A percentile compares a stretch with the other conserved stretches of the same genome.
phyloP scores from a whole-genome alignment of 2,888 invertebrate genomes.

The Acleris laterana region DNA sequence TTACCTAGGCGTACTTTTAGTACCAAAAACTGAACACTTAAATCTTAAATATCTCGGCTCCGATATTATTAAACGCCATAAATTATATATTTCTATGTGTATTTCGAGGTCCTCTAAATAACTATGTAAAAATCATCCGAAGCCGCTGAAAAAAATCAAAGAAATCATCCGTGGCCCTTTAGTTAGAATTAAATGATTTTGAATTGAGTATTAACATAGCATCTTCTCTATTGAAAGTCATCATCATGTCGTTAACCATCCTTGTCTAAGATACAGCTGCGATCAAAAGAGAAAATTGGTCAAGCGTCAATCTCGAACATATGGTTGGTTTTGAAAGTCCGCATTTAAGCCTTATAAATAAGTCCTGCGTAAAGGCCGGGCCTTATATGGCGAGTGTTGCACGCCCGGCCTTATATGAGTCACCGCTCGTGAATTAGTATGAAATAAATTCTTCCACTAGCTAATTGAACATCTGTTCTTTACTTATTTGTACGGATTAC shows the following conservation, averaged over 20 bases:
- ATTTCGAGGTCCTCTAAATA: no score
- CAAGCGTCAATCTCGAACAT: conserved; percentile 77
- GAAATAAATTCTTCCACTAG: conserved; percentile 66
- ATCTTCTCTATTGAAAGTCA: background rate
- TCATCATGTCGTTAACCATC: no score
- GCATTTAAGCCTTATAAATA: conserved; percentile 78
- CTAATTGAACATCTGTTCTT: conserved; percentile 76
- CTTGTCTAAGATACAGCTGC: conserved; percentile 9
- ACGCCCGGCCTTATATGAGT: conserved; percentile 73
- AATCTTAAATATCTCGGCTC: no score
- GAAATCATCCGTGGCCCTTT: no score
- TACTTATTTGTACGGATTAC: conserved; percentile 46
- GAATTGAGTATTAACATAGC: background rate
- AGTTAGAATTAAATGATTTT: background rate
- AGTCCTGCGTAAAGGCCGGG: conserved; percentile 75
- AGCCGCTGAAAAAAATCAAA: no score
- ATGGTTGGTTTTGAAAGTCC: conserved; percentile 80
- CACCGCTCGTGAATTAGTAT: conserved; percentile 72
- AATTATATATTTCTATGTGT: no score
- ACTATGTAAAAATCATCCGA: no score
- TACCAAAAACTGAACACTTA: no score
- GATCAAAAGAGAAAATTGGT: conserved; percentile 69
- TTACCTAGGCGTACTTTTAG: no score
- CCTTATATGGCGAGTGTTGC: conserved; percentile 76
- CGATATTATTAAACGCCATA: no score